phyloP scores from a whole-genome alignment of 2,888 invertebrate genomes.

The Conops quadrifasciatus region DNA sequence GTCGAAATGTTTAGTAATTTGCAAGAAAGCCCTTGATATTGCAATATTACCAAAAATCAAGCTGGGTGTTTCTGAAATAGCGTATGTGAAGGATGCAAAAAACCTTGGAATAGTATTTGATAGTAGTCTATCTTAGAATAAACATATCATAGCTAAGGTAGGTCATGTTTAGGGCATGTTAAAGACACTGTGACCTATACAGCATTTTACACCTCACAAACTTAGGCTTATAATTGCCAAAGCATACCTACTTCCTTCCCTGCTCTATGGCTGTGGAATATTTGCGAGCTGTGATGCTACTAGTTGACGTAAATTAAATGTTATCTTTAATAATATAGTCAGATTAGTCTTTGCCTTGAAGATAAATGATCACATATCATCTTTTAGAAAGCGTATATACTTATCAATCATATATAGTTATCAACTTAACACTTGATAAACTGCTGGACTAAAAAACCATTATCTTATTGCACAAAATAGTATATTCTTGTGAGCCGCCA shows the following conservation, averaged over 20 bases:
- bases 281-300: no score
- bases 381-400: neutral
- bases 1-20: neutral
- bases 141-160: neutral
- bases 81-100: no score
- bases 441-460: neutral
- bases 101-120: constrained; percentile 13
- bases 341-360: neutral
- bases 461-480: neutral
- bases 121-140: neutral
- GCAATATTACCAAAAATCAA: neutral
- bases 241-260: neutral
- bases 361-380: neutral
- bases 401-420: no score
- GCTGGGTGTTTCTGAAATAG: neutral
- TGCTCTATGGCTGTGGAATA: constrained; percentile 13
- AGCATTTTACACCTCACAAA: no score
- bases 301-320: no score
- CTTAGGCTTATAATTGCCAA: neutral
- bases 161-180: neutral
- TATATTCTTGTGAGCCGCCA: neutral
- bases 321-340: no score
- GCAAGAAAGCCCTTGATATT: neutral
- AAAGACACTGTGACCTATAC: no score
- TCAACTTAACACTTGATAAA: neutral